phyloP scores from a whole-genome alignment of 2,888 invertebrate species.

The Ernsta delagoae region DNA sequence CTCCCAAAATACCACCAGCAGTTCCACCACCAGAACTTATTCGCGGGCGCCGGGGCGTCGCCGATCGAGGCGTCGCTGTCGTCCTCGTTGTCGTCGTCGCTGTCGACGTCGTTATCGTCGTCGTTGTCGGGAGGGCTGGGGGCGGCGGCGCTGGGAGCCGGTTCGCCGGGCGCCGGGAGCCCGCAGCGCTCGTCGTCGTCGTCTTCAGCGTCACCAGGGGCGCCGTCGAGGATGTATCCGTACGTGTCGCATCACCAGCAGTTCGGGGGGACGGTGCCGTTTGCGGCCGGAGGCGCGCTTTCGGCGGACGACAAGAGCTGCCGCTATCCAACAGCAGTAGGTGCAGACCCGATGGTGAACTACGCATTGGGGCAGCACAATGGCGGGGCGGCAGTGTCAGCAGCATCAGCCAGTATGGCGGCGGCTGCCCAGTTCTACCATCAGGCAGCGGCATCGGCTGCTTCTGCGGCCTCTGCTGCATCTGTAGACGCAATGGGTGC shows the following conservation, averaged over 20 bases:
- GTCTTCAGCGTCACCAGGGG: constrained; percentile 89
- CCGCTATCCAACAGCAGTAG: constrained; percentile 89
- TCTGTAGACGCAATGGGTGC: constrained; percentile 93
- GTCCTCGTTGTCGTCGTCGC: constrained; percentile 85
- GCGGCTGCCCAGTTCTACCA: constrained; percentile 95
- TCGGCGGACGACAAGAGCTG: constrained; percentile 91
- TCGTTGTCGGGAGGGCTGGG: constrained; percentile 87
- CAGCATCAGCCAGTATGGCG: constrained; percentile 87
- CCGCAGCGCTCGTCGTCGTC: constrained; percentile 87
- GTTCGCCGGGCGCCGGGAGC: constrained; percentile 84
- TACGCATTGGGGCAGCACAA: constrained; percentile 86
- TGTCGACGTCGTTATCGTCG: constrained; percentile 82
- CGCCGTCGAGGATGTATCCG: constrained; percentile 95
- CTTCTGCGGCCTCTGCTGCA: constrained; percentile 90
- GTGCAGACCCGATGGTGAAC: constrained; percentile 91
- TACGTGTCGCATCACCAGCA: constrained; percentile 94
- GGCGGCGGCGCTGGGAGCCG: constrained; percentile 86
- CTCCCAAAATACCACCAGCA: constrained; percentile 95
- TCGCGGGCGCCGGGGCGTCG: constrained; percentile 88
- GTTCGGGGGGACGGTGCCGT: constrained; percentile 88
- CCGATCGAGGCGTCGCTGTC: constrained; percentile 88
- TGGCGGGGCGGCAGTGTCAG: constrained; percentile 60
- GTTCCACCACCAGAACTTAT: constrained; percentile 87
- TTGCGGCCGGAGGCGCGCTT: constrained; percentile 87
- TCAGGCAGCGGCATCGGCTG: constrained; percentile 91